These are phyloP conservation scores for Oenanthe oenanthe DNA, from an alignment of 2,113 vertebrate species.

Conservation along the genomic window DNA sequence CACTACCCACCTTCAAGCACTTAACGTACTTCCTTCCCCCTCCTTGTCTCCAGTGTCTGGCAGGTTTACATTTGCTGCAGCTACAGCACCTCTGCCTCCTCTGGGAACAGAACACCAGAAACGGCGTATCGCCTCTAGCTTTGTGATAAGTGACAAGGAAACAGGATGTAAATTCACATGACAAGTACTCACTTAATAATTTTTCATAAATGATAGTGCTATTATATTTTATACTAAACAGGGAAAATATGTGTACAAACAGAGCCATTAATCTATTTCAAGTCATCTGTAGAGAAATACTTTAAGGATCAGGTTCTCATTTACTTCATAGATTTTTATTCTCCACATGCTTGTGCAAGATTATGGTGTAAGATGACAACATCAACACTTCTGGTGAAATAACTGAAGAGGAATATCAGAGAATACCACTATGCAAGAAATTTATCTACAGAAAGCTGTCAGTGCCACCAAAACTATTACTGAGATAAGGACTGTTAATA, in stretches of 20 bases:
- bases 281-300: not conserved
- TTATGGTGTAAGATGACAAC: not conserved
- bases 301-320: not conserved
- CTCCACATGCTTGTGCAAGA: not conserved
- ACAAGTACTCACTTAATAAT: constrained; percentile 12
- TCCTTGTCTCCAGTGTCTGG: not conserved
- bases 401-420: not conserved
- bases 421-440: not conserved
- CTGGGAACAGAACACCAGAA: constrained; percentile 46
- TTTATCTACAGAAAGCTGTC: not conserved
- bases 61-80: not conserved
- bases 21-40: constrained; percentile 33
- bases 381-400: not conserved
- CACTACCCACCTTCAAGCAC: constrained; percentile 12
- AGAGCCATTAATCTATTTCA: not conserved
- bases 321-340: not conserved
- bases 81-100: constrained; percentile 17
- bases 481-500: not conserved
- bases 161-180: constrained; percentile 44
- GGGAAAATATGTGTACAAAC: not conserved
- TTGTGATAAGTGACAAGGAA: constrained; percentile 43
- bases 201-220: not conserved
- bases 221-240: constrained; percentile 6
- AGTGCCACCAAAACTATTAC: not conserved
- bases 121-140: accelerated